phyloP scores from a whole-genome alignment of 2,797 vertebrate species.

The Gadopsis bispinosus region DNA sequence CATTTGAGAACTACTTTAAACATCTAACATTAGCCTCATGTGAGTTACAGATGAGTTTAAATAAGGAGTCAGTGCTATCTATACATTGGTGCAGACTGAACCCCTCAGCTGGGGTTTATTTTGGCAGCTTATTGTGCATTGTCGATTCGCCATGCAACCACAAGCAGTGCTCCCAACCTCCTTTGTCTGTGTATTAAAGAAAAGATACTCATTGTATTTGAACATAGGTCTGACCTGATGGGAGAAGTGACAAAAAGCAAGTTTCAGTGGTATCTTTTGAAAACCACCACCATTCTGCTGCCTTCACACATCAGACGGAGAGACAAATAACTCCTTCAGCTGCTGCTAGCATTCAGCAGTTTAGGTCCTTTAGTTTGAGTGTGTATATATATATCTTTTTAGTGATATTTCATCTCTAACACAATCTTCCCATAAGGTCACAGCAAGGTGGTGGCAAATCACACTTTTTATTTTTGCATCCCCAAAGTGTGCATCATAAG shows the following conservation, averaged over 20 bases:
- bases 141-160: constrained; percentile 14
- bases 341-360: constrained; percentile 1
- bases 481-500: constrained; percentile 34
- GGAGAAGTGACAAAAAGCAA: constrained; percentile 51
- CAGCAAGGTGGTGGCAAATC: background rate
- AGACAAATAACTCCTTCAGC: constrained; percentile 16
- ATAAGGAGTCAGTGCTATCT: background rate
- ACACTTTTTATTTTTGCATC: constrained; percentile 21
- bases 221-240: constrained; percentile 9
- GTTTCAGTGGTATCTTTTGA: constrained; percentile 79
- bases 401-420: constrained; percentile 11
- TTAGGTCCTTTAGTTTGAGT: background rate
- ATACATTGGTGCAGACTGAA: background rate
- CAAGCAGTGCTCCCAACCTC: background rate
- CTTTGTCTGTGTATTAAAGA: constrained; percentile 8
- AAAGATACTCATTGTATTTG: background rate
- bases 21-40: background rate
- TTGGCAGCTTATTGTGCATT: background rate
- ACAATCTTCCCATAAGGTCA: background rate
- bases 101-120: background rate
- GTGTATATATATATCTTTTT: background rate
- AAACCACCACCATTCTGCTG: constrained; percentile 72
- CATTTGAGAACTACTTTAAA: background rate
- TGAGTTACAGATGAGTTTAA: background rate
- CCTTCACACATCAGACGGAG: constrained; percentile 33